A percentile compares a stretch with the other conserved stretches of the same genome.
These are phyloP conservation scores for Chaetogeoica ovagalla DNA, from an alignment of 2,888 invertebrate genomes.

Conservation along the genomic window DNA sequence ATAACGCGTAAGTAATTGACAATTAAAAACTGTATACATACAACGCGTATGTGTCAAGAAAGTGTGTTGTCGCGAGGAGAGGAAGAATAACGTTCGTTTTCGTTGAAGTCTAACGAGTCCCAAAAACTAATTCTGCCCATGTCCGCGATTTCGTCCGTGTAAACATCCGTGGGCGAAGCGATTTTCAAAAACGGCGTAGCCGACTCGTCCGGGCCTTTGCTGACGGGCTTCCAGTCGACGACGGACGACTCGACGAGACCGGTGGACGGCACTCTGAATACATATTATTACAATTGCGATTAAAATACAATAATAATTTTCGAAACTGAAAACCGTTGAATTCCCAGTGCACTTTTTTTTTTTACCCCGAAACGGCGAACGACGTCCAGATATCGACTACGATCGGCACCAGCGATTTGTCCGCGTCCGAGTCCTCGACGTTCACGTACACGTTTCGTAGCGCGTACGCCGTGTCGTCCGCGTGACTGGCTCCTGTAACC, in stretches of 20 bases:
- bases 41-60: no score
- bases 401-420: conserved; percentile 62
- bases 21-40: no score
- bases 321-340: background rate
- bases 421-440: conserved; percentile 60
- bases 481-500: conserved; percentile 57
- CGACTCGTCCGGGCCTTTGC: conserved; percentile 1
- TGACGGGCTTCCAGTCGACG: conserved; percentile 20
- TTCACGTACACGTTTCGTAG: conserved; percentile 58
- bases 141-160: conserved; percentile 15
- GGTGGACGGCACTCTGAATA: conserved; percentile 20
- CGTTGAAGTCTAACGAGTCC: conserved; percentile 54
- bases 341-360: no score
- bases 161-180: conserved; percentile 42
- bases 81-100: conserved; percentile 31
- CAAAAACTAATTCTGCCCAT: conserved; percentile 54
- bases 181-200: conserved; percentile 36
- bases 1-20: no score
- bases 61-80: no score
- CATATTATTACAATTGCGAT: background rate
- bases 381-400: conserved; percentile 65
- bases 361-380: conserved; percentile 67
- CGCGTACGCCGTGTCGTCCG: conserved; percentile 56
- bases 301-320: background rate
- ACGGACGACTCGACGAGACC: conserved; percentile 9